Conservation (phyloP, 1,140 invertebrate species). For the Nomia melanderi region DNA sequence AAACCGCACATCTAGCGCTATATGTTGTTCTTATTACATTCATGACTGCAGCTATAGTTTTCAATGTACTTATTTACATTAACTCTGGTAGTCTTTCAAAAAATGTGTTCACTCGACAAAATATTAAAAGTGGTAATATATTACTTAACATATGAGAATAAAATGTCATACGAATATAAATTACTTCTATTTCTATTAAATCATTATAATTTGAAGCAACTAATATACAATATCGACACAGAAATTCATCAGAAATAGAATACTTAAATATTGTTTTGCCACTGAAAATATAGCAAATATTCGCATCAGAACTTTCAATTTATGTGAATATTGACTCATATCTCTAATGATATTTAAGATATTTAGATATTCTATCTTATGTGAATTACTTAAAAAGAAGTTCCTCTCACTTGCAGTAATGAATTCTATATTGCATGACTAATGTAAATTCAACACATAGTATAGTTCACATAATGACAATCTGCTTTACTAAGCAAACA, state of each 20-base stretch:
- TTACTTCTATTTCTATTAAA: conserved; percentile 6
- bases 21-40: conserved; percentile 58
- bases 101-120: conserved; percentile 32
- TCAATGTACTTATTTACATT: conserved; percentile 30
- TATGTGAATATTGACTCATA: not conserved
- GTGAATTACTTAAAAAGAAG: not conserved
- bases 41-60: conserved; percentile 56
- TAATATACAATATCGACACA: not conserved
- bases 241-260: not conserved
- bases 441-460: conserved; percentile 46
- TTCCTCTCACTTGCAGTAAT: conserved; percentile 38
- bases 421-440: conserved; percentile 39
- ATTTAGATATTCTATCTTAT: not conserved
- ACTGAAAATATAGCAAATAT: conserved; percentile 12
- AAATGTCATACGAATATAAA: conserved; percentile 11
- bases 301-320: not conserved
- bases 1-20: conserved; percentile 54
- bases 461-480: conserved; percentile 31
- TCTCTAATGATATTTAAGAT: conserved; percentile 3
- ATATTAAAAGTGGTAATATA: conserved; percentile 38
- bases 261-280: not conserved
- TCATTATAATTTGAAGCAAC: conserved; percentile 6
- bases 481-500: conserved; percentile 32
- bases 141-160: conserved; percentile 21
- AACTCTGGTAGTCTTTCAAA: conserved; percentile 39